Base-by-base conservation (phyloP, 1,140 invertebrate genomes). In the Drusus annulatus region DNA sequence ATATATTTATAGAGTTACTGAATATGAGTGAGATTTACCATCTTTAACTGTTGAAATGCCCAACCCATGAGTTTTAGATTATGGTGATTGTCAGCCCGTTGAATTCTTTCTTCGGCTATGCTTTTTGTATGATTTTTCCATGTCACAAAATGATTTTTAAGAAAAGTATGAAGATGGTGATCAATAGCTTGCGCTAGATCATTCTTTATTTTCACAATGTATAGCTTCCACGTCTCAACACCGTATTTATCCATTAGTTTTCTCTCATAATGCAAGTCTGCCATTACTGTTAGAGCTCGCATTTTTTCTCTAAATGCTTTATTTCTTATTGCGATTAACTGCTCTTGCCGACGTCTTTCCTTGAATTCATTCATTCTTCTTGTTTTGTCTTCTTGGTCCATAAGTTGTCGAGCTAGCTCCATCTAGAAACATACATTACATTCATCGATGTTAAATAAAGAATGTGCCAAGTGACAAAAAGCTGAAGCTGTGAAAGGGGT, bases 311-410 rank as follows among this genome's bases (percentile, higher is more conserved):
- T 88, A 82, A 85, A 88, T 88, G 86, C 91, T 89, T 85, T 90
- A 84, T 87, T 92, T 86, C 87, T 89, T 86, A 92, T 91, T 78
- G 89, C 90, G 77, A 90, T 89, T 84, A 93, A 90, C 85, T 91
- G 90, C 85, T 93, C 92, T 83, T 86, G 88, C 76, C 89, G 91
- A 23, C 92, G 87, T 82, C 91, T 91, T 69, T 92, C 90, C 84
- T 90, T 90, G 6, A 93, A 88, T 36, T 90, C 90, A 85, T 90
- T 90, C 2, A 93, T 90, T 78, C 90, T 88, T 82, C 87, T 86
- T 2, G 89, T 85, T 83, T 92, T 92, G 77, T 93, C 92, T 84
- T 93, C 92, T 85, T 92, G 92, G 83, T 93, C 92, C 86, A 89
- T 87, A 85, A 88, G 86, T 23, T 85, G 85, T 84, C 87, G 89